Evolutionary conservation across 2,113 vertebrate species (phyloP).

Genomic region (Tyrannus savana): DNA sequence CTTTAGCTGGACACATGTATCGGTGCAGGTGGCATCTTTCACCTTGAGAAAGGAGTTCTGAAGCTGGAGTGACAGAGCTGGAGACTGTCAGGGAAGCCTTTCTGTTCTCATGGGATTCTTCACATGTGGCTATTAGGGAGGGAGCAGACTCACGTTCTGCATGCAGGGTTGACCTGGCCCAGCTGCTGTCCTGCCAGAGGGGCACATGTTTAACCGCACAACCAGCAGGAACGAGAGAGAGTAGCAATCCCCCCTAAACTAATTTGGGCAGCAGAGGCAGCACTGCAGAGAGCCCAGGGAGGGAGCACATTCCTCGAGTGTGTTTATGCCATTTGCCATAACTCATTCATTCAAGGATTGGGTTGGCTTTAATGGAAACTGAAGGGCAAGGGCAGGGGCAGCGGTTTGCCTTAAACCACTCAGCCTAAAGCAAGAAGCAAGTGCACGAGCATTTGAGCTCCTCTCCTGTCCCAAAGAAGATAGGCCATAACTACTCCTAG

Average conservation of each 20-base stretch:
- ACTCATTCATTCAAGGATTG: neutral
- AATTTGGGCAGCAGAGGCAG: neutral
- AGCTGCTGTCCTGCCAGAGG: neutral
- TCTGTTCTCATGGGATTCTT: fast-evolving
- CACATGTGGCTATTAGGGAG: fast-evolving
- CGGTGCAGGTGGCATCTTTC: neutral
- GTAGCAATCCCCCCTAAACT: neutral
- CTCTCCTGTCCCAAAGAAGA: fast-evolving
- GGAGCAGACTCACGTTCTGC: neutral
- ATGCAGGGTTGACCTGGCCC: no score
- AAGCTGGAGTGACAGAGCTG: neutral
- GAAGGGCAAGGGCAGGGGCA: neutral
- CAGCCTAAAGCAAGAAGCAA: neutral
- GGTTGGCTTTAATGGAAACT: neutral
- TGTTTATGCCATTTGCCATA: fast-evolving
- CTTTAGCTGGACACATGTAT: fast-evolving
- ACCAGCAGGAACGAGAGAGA: neutral
- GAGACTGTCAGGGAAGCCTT: neutral
- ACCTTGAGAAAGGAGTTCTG: neutral
- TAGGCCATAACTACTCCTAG: neutral
- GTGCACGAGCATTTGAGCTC: fast-evolving
- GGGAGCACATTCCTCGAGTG: fast-evolving
- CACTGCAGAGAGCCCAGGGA: neutral
- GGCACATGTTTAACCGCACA: fast-evolving
- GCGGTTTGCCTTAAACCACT: neutral